Percentiles rank a stretch among this genome's conserved stretches.
These are phyloP conservation scores for Daboia siamensis DNA, from an alignment of 2,113 vertebrate genomes.

Conservation along the genomic window DNA sequence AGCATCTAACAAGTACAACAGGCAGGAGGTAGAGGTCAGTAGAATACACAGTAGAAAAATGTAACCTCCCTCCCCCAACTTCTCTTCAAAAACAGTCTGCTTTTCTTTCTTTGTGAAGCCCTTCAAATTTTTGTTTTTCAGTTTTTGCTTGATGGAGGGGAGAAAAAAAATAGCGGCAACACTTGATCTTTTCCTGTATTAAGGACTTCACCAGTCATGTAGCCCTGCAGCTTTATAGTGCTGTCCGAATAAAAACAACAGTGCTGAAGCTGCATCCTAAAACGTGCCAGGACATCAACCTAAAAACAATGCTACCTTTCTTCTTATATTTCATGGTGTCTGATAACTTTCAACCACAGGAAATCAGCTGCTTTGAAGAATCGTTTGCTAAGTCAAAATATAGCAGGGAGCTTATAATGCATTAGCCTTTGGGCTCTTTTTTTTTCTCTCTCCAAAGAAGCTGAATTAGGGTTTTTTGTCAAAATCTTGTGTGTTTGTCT, in stretches of 20 bases:
- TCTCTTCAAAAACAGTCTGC: background rate
- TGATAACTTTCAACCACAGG: conserved; percentile 61
- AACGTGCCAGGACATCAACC: conserved; percentile 46
- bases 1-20: background rate
- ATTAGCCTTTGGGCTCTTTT: conserved; percentile 49
- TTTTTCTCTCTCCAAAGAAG: conserved; percentile 4
- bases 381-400: conserved; percentile 62
- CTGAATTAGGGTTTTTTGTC: conserved; percentile 58
- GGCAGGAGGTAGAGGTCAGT: background rate
- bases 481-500: background rate
- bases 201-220: background rate
- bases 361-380: conserved; percentile 64
- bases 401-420: conserved; percentile 56
- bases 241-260: conserved; percentile 39
- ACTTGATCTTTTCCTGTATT: background rate
- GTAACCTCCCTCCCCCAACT: background rate
- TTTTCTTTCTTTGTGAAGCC: background rate
- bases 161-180: background rate
- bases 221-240: background rate
- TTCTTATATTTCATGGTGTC: conserved; percentile 47
- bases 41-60: background rate
- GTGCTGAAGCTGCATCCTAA: conserved; percentile 50
- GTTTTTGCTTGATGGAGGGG: background rate
- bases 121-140: background rate
- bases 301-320: conserved; percentile 65